Base-by-base conservation (phyloP, 2,113 vertebrate species). In the Ceuthmochares aereus region DNA sequence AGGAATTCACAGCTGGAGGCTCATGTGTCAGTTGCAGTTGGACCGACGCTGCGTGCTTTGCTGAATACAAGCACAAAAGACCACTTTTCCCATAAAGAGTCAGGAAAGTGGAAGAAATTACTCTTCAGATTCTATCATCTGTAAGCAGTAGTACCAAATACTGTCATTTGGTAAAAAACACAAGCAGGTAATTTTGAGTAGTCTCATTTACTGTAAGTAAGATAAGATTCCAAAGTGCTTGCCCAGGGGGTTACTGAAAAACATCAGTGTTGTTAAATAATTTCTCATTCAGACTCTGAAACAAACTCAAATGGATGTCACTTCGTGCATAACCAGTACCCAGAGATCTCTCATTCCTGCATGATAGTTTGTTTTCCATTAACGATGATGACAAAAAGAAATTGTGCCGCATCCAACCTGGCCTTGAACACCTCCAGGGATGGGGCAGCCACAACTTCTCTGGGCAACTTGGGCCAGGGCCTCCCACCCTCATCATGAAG, bases 1-100 rank as follows among this genome's bases (percentile, higher is more conserved):
- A 73, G 37, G 74, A 70, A 66, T 76, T 95, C 91, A 60, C 87
- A 95, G 94, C 94, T 85, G 81, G 91, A 85, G 84, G 84, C 91
- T 90, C 20, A 9, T 85, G 89, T 94, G 63, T 94, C 67, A 14
- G 49, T 95, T 95, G 62, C 94, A 79, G 92, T 56, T 51, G 90
- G 85, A 66, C 74, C 2, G 3, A 20, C 0, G 4, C 87, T 60
- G 66, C 4, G 2, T 85, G 59, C 70, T 92, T 69, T 84, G 3
- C 79, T 77, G 72, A 40, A 72, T 58, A 6, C 37, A n/a, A 45
- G 55, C 84, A 95, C 84, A 87, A 90, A 85, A 84, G 92, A 49
- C 52, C 75, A 55, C 68, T 95, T 94, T 88, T 87, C 55, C 66
- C 47, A 75, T 70, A 73, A 83, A 20, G 81, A 95, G 72, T 32